These are phyloP conservation scores for Odontophorus gujanensis DNA, from an alignment of 2,113 vertebrate species.

Conservation along the genomic window DNA sequence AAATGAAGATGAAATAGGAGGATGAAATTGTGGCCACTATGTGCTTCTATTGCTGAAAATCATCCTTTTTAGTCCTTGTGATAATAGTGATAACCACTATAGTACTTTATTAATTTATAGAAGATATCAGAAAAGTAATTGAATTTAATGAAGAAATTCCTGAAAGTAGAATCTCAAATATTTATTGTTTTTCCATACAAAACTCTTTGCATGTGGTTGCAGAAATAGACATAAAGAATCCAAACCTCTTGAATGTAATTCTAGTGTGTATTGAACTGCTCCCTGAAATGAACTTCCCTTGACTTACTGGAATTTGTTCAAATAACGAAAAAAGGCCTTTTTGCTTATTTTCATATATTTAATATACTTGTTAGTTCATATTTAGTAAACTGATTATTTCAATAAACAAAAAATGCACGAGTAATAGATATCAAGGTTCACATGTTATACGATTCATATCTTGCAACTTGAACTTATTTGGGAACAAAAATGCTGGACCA, in stretches of 20 bases:
- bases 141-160: neutral
- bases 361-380: neutral
- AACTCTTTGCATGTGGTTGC: neutral
- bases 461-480: neutral
- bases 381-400: neutral
- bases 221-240: neutral
- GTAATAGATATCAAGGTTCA: neutral
- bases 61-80: neutral
- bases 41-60: neutral
- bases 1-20: neutral
- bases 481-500: fast-evolving
- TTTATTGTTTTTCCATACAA: neutral
- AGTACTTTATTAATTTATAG: neutral
- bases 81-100: neutral
- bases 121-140: neutral
- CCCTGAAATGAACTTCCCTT: neutral
- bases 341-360: neutral
- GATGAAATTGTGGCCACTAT: neutral
- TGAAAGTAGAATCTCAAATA: neutral
- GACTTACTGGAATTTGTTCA: neutral
- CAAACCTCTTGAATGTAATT: neutral
- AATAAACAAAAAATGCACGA: neutral
- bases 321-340: neutral
- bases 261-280: neutral
- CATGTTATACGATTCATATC: neutral